Conservation (phyloP, 2,797 vertebrate species). For the Myotis daubentonii region DNA sequence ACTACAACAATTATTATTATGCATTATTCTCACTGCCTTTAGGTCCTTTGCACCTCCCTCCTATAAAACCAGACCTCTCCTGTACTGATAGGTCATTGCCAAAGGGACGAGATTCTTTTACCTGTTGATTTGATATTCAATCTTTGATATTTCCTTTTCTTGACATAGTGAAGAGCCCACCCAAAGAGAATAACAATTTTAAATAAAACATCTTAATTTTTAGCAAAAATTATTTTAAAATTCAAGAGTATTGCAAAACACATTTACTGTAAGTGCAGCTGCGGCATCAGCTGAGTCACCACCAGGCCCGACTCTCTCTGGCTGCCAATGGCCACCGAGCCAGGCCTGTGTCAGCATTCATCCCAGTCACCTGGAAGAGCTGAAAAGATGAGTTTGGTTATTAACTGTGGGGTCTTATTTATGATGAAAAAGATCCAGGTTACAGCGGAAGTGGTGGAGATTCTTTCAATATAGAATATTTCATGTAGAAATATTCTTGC, state of each 20-base stretch:
- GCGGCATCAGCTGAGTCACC: constrained; percentile 23
- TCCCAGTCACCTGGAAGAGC: neutral
- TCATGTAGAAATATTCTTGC: neutral
- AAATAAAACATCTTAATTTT: constrained; percentile 4
- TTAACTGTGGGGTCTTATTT: neutral
- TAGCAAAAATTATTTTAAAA: constrained; percentile 31
- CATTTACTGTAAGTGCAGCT: constrained; percentile 57
- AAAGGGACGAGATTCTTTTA: neutral
- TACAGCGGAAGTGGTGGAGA: neutral
- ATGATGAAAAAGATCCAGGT: neutral
- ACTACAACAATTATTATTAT: neutral
- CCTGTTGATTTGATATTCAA: neutral
- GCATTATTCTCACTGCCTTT: neutral
- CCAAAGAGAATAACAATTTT: neutral
- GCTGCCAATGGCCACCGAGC: neutral
- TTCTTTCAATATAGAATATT: neutral
- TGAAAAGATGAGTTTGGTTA: neutral
- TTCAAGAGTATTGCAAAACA: constrained; percentile 39
- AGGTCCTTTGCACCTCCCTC: neutral
- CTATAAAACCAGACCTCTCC: neutral
- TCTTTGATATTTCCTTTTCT: constrained; percentile 19
- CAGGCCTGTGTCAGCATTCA: neutral
- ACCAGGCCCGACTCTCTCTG: neutral
- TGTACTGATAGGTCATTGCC: neutral
- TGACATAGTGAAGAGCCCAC: neutral